Percentiles rank a stretch among this genome's conserved stretches.
Conservation (phyloP, 2,888 invertebrate genomes). For the Oligia latruncula region DNA sequence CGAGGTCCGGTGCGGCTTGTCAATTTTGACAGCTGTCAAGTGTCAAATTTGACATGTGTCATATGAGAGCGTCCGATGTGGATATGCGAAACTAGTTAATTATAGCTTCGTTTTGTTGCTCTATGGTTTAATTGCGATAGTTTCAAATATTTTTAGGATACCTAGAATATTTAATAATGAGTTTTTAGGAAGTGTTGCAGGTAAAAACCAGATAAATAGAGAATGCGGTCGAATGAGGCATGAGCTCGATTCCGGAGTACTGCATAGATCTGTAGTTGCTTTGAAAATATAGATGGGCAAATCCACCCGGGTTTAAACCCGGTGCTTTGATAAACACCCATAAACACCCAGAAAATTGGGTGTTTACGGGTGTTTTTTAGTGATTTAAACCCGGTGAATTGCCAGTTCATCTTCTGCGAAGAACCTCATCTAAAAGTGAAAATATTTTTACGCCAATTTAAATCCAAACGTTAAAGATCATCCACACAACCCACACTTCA, state of each 20-base stretch:
- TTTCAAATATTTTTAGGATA: conserved; percentile 4
- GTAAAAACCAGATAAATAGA: not conserved
- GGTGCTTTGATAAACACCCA: too few species aligned
- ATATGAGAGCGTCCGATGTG: conserved; percentile 61
- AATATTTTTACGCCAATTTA: not conserved
- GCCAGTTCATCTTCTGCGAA: not conserved
- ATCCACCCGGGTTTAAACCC: too few species aligned
- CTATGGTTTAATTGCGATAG: conserved; percentile 6
- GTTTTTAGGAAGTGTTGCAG: not conserved
- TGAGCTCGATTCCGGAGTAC: not conserved
- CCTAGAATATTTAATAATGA: not conserved
- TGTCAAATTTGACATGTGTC: conserved; percentile 73
- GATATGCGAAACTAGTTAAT: conserved; percentile 61
- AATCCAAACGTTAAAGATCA: too few species aligned
- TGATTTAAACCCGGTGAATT: too few species aligned
- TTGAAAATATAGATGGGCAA: not conserved
- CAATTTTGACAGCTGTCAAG: conserved; percentile 73
- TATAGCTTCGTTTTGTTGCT: conserved; percentile 36
- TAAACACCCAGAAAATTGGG: too few species aligned
- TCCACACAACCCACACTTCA: too few species aligned
- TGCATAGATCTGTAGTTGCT: not conserved
- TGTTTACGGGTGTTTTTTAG: too few species aligned
- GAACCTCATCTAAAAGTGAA: not conserved
- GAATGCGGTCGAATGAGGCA: not conserved
- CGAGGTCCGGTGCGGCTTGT: conserved; percentile 63